Conservation (phyloP, 2,797 vertebrate genomes). For the Perdix hodgsoniae region DNA sequence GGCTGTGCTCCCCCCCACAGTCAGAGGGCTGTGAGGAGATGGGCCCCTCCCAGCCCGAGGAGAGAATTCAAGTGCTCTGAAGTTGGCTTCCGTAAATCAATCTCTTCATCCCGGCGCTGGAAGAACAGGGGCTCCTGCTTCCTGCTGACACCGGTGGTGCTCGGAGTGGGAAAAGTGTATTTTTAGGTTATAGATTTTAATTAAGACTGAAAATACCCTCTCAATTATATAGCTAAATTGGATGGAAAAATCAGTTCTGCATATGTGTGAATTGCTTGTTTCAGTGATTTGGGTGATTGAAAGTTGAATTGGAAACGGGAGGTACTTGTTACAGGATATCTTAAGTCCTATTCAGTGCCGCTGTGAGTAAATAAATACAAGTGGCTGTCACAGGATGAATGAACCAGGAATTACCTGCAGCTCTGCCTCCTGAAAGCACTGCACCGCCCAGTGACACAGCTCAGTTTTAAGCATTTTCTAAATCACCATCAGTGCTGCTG, state of each 20-base stretch:
- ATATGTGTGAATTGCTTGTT: neutral
- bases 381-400: neutral
- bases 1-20: accelerated
- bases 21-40: accelerated
- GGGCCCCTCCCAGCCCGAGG: accelerated
- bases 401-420: neutral
- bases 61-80: neutral
- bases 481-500: neutral
- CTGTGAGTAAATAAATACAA: neutral
- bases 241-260: conserved; percentile 6
- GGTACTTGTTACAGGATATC: neutral
- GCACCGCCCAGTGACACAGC: accelerated
- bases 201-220: conserved; percentile 12
- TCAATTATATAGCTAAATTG: neutral
- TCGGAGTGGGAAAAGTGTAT: neutral
- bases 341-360: neutral
- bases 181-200: conserved; percentile 28
- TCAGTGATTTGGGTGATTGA: conserved; percentile 3
- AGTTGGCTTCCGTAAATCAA: neutral
- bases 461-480: neutral
- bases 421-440: neutral
- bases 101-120: neutral
- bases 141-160: neutral
- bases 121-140: neutral
- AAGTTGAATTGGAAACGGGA: neutral